These are phyloP conservation scores for Phalacrocorax brasilianus DNA, from an alignment of 2,113 vertebrate genomes.

Conservation along the genomic window DNA sequence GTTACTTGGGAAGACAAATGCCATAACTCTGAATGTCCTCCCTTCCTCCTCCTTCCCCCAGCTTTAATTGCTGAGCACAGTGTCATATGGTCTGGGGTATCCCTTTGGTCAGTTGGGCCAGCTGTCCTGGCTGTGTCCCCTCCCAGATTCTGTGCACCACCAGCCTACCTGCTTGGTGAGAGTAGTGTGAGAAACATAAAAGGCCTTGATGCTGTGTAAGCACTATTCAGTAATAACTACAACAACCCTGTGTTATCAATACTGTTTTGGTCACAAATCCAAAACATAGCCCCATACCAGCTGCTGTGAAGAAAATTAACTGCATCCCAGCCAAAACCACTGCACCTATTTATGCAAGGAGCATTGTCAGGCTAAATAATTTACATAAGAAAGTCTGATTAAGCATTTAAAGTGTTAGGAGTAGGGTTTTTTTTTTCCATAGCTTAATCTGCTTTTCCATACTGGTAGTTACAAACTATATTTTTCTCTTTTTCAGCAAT, in stretches of 20 bases:
- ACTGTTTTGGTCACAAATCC: neutral
- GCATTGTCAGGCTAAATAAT: neutral
- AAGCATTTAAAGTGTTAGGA: neutral
- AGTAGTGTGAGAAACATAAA: neutral
- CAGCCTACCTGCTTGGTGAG: neutral
- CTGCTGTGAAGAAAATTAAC: neutral
- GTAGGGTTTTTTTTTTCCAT: neutral
- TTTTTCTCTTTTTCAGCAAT: neutral
- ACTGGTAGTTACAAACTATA: neutral
- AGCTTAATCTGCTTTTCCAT: neutral
- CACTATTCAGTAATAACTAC: neutral
- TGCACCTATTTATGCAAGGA: neutral
- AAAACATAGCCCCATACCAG: neutral
- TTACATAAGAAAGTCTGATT: neutral
- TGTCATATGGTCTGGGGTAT: neutral
- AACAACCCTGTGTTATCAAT: neutral
- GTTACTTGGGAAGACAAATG: neutral
- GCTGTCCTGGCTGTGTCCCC: neutral
- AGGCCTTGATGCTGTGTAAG: neutral
- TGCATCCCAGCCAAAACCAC: neutral
- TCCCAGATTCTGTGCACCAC: neutral
- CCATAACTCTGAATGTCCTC: accelerated
- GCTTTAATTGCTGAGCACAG: neutral
- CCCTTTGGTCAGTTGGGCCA: neutral
- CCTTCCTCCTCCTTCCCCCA: neutral